Conservation (phyloP, 2,888 invertebrate genomes). For the Catotricha subobsoleta region DNA sequence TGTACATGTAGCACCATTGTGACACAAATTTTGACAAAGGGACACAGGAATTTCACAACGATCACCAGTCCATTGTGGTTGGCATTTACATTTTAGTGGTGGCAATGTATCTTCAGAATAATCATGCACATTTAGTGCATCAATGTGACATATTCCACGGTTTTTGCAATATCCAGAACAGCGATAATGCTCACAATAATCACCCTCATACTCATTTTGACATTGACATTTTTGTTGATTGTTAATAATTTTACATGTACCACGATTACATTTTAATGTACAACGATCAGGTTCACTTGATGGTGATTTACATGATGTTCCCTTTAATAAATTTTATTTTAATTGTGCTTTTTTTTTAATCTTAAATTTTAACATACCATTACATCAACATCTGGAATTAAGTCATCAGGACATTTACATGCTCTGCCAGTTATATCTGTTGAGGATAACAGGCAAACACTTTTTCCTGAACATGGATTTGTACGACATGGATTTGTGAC, state of each 20-base stretch:
- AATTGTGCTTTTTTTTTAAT: background rate
- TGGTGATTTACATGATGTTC: constrained; percentile 21
- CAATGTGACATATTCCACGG: constrained; percentile 37
- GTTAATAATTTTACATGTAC: constrained; percentile 36
- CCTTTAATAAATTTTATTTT: constrained; percentile 6
- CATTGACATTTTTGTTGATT: constrained; percentile 45
- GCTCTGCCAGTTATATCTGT: constrained; percentile 26
- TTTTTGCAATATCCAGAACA: constrained; percentile 51
- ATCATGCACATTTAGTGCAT: constrained; percentile 19
- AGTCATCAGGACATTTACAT: constrained; percentile 40
- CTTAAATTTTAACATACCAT: too few relatives aligned
- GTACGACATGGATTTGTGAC: constrained; percentile 37
- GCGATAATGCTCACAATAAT: constrained; percentile 46
- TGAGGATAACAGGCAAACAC: constrained; percentile 39
- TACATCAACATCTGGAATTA: constrained; percentile 11
- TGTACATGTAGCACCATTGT: constrained; percentile 42
- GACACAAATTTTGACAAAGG: constrained; percentile 37
- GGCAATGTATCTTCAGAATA: constrained; percentile 13
- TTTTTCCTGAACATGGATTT: constrained; percentile 40
- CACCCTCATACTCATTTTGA: constrained; percentile 42
- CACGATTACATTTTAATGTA: constrained; percentile 39
- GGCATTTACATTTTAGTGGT: constrained; percentile 37
- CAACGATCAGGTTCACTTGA: constrained; percentile 29
- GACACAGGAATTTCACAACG: constrained; percentile 42
- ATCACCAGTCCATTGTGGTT: constrained; percentile 43